Conservation (phyloP, 2,113 vertebrate species). For the Sphyrna mokarran region DNA sequence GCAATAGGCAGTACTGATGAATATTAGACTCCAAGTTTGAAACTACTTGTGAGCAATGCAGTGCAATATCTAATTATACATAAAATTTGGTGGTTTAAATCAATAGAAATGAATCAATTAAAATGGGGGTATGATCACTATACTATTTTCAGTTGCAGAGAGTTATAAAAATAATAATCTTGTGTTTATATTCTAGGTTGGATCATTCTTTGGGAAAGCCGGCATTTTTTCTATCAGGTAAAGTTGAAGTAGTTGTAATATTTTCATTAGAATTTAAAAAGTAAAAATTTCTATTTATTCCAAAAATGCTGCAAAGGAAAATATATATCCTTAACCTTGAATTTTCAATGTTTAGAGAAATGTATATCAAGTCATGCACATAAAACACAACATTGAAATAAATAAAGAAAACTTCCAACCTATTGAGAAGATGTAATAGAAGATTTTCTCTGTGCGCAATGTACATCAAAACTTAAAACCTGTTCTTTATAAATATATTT, state of each 20-base stretch:
- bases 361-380: not conserved
- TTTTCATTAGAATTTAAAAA: not conserved
- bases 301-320: not conserved
- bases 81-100: not conserved
- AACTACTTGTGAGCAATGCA: not conserved
- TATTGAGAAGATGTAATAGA: not conserved
- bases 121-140: too few relatives aligned
- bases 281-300: not conserved
- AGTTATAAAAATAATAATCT: not conserved
- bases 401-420: not conserved
- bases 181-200: slow-evolving; percentile 52
- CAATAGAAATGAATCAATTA: not conserved
- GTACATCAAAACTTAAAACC: not conserved
- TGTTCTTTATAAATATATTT: not conserved
- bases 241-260: not conserved
- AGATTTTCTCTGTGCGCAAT: not conserved
- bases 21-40: not conserved
- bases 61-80: not conserved
- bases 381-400: not conserved
- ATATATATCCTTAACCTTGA: not conserved
- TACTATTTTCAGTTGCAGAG: not conserved
- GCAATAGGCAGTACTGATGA: not conserved
- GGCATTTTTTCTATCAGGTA: slow-evolving; percentile 66
- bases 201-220: slow-evolving; percentile 67
- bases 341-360: not conserved